These are phyloP conservation scores for Megaceryle maxima DNA, from an alignment of 2,113 vertebrate genomes.

Conservation along the genomic window DNA sequence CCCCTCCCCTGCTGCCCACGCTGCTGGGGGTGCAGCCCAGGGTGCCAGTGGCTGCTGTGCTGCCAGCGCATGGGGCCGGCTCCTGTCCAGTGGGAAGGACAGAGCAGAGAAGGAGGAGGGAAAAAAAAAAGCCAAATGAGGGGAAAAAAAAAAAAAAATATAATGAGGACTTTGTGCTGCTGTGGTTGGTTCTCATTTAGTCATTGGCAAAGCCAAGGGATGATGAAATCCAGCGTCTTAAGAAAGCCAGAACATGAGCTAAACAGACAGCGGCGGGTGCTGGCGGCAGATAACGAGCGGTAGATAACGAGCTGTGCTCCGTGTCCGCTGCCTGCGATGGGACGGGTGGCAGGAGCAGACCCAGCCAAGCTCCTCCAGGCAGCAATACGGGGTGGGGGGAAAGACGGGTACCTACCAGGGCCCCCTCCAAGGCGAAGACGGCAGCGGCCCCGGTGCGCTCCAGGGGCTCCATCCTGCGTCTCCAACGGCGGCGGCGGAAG, in stretches of 20 bases:
- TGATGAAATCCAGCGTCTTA: conserved; percentile 64
- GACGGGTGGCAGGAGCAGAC: not conserved
- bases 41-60: too few relatives aligned
- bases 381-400: fast-evolving
- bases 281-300: not conserved
- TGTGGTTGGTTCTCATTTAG: conserved; percentile 13
- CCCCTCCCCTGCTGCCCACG: too few relatives aligned
- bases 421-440: conserved; percentile 93
- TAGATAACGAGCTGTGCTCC: not conserved
- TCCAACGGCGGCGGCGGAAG: conserved; percentile 92
- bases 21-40: too few relatives aligned
- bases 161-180: conserved; percentile 69
- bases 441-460: conserved; percentile 89
- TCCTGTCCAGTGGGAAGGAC: not conserved
- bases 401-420: conserved; percentile 77
- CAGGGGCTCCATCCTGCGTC: conserved; percentile 92
- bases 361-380: fast-evolving
- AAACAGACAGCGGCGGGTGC: conserved; percentile 50
- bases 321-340: not conserved
- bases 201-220: conserved; percentile 62
- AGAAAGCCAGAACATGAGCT: conserved; percentile 67
- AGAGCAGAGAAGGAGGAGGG: not conserved
- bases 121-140: not conserved
- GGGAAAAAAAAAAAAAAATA: not conserved
- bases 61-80: too few relatives aligned